Base-by-base conservation (phyloP, 2,113 vertebrate species). In the Irena cyanogastra region DNA sequence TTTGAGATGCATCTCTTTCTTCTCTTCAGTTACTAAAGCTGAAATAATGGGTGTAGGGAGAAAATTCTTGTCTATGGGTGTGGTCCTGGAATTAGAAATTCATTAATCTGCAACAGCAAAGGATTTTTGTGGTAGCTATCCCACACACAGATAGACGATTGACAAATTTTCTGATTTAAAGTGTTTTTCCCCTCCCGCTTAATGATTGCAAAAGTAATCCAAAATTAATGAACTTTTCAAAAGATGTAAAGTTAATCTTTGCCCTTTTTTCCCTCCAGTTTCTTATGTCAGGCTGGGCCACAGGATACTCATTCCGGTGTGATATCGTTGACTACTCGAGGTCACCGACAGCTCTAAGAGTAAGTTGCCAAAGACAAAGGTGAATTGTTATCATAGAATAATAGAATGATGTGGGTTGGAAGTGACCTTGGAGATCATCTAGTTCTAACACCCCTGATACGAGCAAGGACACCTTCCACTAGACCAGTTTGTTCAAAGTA, bases 211-310 rank as follows among this genome's bases (percentile, higher is more conserved):
- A 81, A 86, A 72, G 54, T 77, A 81, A 95, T 79, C 22, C 11
- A 4, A 87, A 94, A 81, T 56, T 60, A 93, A 94, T 89, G 7
- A 89, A 42, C 44, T 84, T 93, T 93, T 93, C 49, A 37, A 52
- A 87, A 84, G 21, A 57, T 11, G 9, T 45, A 20, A 87, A 93
- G n/a, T 61, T 94, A 93, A 52, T 77, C 23, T 71, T 77, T 92
- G 28, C 52, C 77, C 37, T 87, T 86, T 70, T 63, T 71, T 76
- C 72, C 37, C 95, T 61, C 83, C 30, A 99, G 99, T 99, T 99
- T 98, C 97, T 99, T 85, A 99, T 99, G 99, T 99, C 99, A 3
- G 99, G 99, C 83, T 99, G 99, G 99, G 99, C 99, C 63, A 99
- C 99, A 3, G 99, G 99, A 22, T 99, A 99, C 95, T 98, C 98